Percentiles rank a stretch among this genome's conserved stretches.
Evolutionary conservation across 1,140 invertebrate genomes (phyloP).

Genomic region (Nebria ingens): DNA sequence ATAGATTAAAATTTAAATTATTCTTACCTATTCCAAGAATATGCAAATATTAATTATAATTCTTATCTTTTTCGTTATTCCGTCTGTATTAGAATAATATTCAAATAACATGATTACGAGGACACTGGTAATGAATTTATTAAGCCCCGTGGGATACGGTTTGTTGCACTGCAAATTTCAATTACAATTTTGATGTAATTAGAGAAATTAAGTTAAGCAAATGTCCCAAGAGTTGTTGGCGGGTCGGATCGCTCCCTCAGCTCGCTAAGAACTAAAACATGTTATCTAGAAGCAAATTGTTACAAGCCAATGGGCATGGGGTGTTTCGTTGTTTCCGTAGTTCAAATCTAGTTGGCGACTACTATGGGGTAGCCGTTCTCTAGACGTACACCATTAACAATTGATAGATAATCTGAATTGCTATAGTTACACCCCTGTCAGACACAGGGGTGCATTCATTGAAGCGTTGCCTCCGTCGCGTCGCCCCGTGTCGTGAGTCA

Average conservation of each 20-base stretch:
- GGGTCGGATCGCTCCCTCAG: neutral
- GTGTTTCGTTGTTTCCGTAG: neutral
- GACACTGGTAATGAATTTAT: neutral
- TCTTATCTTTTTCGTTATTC: too few relatives aligned
- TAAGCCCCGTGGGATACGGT: neutral
- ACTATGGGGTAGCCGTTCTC: too few relatives aligned
- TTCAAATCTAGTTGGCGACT: too few relatives aligned
- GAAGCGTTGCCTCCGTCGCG: conserved; percentile 2
- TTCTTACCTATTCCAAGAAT: too few relatives aligned
- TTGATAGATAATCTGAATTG: conserved; percentile 7
- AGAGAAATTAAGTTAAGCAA: conserved; percentile 3
- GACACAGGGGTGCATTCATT: conserved; percentile 14
- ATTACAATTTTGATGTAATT: neutral
- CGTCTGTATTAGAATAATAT: too few relatives aligned
- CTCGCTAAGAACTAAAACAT: neutral
- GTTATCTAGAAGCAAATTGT: neutral
- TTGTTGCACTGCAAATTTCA: neutral
- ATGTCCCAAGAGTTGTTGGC: neutral
- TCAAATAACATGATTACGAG: too few relatives aligned
- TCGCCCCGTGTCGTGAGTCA: neutral
- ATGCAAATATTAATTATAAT: too few relatives aligned
- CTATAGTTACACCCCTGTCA: conserved; percentile 1
- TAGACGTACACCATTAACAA: neutral
- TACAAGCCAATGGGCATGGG: neutral
- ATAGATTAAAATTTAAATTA: neutral